Evolutionary conservation across 2,113 vertebrate species (phyloP).

Genomic region (Lasiurus borealis): DNA sequence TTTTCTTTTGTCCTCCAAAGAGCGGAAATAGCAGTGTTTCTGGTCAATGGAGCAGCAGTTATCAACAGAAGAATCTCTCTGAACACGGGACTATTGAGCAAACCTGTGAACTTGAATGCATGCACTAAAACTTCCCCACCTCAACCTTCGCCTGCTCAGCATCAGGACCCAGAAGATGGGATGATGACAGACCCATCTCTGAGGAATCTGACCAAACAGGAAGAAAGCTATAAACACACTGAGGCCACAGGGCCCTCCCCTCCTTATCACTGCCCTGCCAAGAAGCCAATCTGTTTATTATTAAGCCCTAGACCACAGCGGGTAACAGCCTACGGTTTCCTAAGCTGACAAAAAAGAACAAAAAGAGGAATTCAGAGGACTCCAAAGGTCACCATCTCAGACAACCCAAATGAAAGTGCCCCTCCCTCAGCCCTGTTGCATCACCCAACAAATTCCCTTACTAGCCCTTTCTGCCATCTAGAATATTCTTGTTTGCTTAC

Average conservation of each 20-base stretch:
- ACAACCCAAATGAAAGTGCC: background rate
- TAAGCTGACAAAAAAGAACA: background rate
- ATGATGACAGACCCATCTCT: background rate
- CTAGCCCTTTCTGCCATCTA: background rate
- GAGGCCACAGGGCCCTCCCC: background rate
- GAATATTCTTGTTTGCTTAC: background rate
- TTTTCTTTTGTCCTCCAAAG: background rate
- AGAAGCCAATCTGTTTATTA: background rate
- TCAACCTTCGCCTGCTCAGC: accelerated
- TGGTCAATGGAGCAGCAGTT: background rate
- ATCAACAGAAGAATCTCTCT: too few species aligned
- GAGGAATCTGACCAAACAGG: background rate
- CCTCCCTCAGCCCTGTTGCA: background rate
- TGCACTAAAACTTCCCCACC: background rate
- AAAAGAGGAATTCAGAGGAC: background rate
- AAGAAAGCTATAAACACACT: background rate
- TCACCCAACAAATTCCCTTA: background rate
- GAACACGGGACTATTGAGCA: background rate
- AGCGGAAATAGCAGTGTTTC: background rate
- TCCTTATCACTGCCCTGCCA: too few species aligned
- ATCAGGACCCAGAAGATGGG: background rate
- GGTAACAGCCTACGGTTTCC: background rate
- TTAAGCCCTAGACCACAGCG: background rate
- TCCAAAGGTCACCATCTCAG: background rate
- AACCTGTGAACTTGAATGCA: background rate